These are phyloP conservation scores for Scarus forsteni DNA, from an alignment of 2,797 vertebrate species.

Conservation along the genomic window DNA sequence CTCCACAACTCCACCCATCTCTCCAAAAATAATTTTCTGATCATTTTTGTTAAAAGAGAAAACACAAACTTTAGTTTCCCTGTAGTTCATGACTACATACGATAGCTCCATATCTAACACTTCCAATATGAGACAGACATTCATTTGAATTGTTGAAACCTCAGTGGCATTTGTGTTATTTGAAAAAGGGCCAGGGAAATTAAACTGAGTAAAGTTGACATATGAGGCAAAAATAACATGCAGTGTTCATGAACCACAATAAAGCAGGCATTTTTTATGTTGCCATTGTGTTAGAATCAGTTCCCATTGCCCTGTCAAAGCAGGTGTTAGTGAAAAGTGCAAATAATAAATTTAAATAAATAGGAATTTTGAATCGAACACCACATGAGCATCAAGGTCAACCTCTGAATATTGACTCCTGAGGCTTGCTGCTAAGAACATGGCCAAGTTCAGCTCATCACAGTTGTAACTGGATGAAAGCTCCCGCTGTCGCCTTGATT, in stretches of 20 bases:
- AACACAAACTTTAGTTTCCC: slow-evolving; percentile 14
- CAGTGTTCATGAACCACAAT: background rate
- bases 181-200: no score
- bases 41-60: slow-evolving; percentile 11
- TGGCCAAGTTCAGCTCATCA: slow-evolving; percentile 53
- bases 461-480: slow-evolving; percentile 64
- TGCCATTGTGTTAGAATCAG: slow-evolving; percentile 22
- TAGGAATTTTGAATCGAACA: slow-evolving; percentile 8
- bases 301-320: slow-evolving; percentile 33
- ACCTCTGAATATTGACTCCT: slow-evolving; percentile 17
- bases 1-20: background rate
- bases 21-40: background rate
- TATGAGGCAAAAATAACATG: slow-evolving; percentile 22
- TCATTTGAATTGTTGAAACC: no score
- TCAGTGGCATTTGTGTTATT: no score
- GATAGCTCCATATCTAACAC: slow-evolving; percentile 1
- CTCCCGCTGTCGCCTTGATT: slow-evolving; percentile 70
- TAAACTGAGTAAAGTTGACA: slow-evolving; percentile 2
- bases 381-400: slow-evolving; percentile 34
- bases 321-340: slow-evolving; percentile 22
- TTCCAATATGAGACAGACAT: no score
- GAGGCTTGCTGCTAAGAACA: slow-evolving; percentile 42
- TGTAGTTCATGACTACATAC: slow-evolving; percentile 7
- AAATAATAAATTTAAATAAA: slow-evolving; percentile 37
- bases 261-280: slow-evolving; percentile 8